Base-by-base conservation (phyloP, 2,888 invertebrate species). In the Polydrusus pterygomalis region DNA sequence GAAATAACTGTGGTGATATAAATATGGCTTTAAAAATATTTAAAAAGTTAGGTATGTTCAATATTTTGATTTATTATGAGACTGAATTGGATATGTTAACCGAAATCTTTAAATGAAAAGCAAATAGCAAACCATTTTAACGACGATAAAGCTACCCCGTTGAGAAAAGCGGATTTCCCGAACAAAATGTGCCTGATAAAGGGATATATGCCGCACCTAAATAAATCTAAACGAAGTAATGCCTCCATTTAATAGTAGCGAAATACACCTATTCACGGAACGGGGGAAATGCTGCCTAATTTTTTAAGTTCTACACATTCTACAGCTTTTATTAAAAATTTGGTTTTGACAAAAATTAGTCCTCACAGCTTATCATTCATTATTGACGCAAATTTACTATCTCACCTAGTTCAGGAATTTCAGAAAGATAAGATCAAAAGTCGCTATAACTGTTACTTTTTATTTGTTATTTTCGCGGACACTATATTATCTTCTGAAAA, bases 221-320 rank as follows among this genome's bases (percentile, higher is more conserved):
- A 71, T 75, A 71, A 75, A 75, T 71, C 71, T 67, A 71, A 71
- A 75, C 75, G 68, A 70, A 47, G 70, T 75, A 75, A 75, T 75
- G 65, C 75, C 62, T 43, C 20, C 58, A 56, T 67, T 54, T 75
- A 67, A 71, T 75, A 60, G 71, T 68, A 68, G 70, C 68, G 62
- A 71, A 75, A 68, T 75, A 70, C 62, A 75, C 58, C 70, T 70
- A 74, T 70, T 63, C 47, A 64, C 64, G 40, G 15, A 58, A 47
- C 13, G 43, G 70, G 17, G 49, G 3, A 18, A 49, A 74, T 65
- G 51, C 45, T 69, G 15, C 30, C 47, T 69, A 47, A 17, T 47
- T 47, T n/a, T 17, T 17, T 7, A 17, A 17, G 17, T 43, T 43
- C 43, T 1, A 43, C 11, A 43, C 1, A 47, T 43, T 43, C 43